Percentiles rank a stretch among this genome's conserved stretches.
These are phyloP conservation scores for Gasteruption jaculator DNA, from an alignment of 2,888 invertebrate genomes.

Conservation along the genomic window DNA sequence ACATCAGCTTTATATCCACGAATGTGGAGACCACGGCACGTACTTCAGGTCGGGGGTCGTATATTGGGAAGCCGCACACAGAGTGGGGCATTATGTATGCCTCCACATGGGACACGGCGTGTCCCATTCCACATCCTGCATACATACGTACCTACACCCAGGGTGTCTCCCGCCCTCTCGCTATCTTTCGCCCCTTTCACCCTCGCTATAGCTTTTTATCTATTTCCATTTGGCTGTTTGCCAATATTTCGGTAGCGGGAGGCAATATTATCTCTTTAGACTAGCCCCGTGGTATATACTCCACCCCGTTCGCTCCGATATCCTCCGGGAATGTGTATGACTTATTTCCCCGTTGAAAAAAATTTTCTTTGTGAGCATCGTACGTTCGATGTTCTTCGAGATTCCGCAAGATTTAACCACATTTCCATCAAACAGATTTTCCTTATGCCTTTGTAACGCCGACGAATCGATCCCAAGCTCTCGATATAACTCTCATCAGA, in stretches of 20 bases:
- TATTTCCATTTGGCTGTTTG: constrained; percentile 46
- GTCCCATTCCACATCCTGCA: constrained; percentile 16
- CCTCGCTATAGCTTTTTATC: constrained; percentile 42
- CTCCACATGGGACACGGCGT: constrained; percentile 17
- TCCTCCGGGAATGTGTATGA: constrained; percentile 27
- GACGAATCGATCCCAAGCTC: no score
- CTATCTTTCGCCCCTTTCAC: constrained; percentile 3
- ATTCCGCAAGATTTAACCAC: no score
- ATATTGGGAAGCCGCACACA: no score
- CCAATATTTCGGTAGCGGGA: constrained; percentile 43
- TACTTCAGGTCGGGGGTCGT: no score
- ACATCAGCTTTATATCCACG: no score
- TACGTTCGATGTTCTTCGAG: no score
- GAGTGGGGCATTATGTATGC: constrained; percentile 18
- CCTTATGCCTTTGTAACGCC: no score
- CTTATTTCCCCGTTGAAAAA: constrained; percentile 23
- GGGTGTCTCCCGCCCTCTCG: neutral
- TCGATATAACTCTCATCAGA: no score
- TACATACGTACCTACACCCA: neutral
- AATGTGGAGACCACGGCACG: no score
- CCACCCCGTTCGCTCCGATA: constrained; percentile 23
- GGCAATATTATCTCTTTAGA: constrained; percentile 47
- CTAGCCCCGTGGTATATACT: constrained; percentile 24
- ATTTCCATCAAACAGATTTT: no score
- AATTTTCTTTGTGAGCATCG: no score